Evolutionary conservation across 2,888 invertebrate genomes (phyloP).

Genomic region (Hemaris fuciformis): DNA sequence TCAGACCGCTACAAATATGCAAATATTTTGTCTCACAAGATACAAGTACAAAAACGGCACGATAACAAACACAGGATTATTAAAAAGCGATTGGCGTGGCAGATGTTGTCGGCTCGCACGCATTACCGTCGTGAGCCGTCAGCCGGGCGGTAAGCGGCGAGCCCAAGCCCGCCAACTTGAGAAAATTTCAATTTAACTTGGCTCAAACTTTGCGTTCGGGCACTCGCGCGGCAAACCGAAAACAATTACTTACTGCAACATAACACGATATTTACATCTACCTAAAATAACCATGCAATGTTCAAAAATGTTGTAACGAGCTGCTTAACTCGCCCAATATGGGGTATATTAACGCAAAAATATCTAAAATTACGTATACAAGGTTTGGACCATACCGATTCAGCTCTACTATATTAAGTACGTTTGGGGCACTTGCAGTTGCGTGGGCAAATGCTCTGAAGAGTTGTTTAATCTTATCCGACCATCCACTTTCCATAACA

Average conservation of each 20-base stretch:
- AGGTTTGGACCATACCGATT: too few species aligned
- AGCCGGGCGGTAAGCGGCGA: not conserved
- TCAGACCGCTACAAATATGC: too few species aligned
- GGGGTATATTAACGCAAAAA: too few species aligned
- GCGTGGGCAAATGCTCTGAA: too few species aligned
- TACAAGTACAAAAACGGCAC: not conserved
- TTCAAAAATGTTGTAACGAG: not conserved
- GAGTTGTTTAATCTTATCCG: too few species aligned
- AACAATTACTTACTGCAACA: slow-evolving; percentile 8
- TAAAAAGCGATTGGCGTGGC: slow-evolving; percentile 2
- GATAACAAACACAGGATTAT: not conserved
- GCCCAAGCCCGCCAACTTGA: slow-evolving; percentile 8
- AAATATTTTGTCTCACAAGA: too few species aligned
- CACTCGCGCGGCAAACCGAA: slow-evolving; percentile 4
- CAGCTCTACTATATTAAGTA: too few species aligned
- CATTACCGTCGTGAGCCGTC: slow-evolving; percentile 10
- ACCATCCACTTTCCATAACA: too few species aligned
- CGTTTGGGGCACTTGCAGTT: too few species aligned
- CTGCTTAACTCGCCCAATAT: too few species aligned
- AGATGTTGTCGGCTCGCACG: not conserved
- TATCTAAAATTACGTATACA: too few species aligned
- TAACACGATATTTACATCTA: not conserved
- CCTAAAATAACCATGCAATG: not conserved
- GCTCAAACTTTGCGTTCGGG: slow-evolving; percentile 1
- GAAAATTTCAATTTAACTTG: slow-evolving; percentile 19